Base-by-base conservation (phyloP, 2,888 invertebrate genomes). In the Phasia obesa region DNA sequence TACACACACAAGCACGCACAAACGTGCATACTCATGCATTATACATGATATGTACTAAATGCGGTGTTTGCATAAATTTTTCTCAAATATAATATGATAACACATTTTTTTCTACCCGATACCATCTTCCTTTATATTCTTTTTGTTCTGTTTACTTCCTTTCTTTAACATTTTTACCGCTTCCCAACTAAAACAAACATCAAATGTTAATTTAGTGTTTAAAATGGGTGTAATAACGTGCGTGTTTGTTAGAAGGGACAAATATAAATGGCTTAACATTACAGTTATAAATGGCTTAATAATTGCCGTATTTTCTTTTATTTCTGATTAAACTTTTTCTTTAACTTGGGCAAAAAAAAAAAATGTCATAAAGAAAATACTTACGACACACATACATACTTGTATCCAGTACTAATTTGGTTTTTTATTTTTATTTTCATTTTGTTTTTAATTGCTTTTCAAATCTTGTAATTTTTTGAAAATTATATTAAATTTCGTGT, bases 61-160 rank as follows among this genome's bases (percentile, higher is more conserved):
- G 9, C 9, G 1, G n/a, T 64, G 31, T 31, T 31, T 49, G 27
- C 1, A n/a, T 21, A 31, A 35, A 31, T 31, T 19, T 69, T 15
- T 55, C 13, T 53, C 7, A 44, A 31, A 62, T 59, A 35, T 27
- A 7, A 23, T 60, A 69, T 62, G 69, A 70, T 70, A 70, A 76
- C 51, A 59, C 59, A 44, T 64, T 65, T 67, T 55, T 64, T 67
- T 35, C 59, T 76, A 67, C 75, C 62, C 55, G 60, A 57, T 59
- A 59, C 21, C 21, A 38, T 74, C 53, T 67, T n/a, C 42, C 17
- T 49, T 42, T 38, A 4, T 57, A 17, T 62, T 27, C 25, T 27
- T 9, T 13, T 53, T 21, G 27, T 53, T 0, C 11, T 47, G 19
- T 23, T 51, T 49, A 3, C 17, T 23, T 31, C 19, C n/a, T 23